Evolutionary conservation across 2,888 invertebrate species (phyloP).

Genomic region (Norana najaformis): DNA sequence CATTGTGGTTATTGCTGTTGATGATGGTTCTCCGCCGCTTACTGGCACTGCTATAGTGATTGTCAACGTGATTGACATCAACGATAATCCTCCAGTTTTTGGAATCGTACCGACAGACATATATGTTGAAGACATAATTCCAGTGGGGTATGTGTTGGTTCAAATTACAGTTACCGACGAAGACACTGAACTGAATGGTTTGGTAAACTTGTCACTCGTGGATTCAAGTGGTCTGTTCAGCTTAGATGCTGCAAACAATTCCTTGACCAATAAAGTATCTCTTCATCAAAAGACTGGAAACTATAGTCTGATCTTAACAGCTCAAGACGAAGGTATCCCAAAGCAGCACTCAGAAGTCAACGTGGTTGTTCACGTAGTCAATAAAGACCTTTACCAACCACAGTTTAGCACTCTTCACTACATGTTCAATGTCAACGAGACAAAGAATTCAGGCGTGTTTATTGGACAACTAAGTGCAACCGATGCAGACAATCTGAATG

Average conservation of each 20-base stretch:
- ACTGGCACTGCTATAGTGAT: constrained; percentile 31
- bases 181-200: constrained; percentile 31
- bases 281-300: not conserved
- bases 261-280: constrained; percentile 15
- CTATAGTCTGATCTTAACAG: not conserved
- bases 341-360: not conserved
- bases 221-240: constrained; percentile 23
- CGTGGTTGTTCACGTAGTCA: not conserved
- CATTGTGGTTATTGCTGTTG: constrained; percentile 30
- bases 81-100: constrained; percentile 35
- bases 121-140: constrained; percentile 28
- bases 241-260: constrained; percentile 14
- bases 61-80: constrained; percentile 31
- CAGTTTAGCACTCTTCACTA: not conserved
- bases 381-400: not conserved
- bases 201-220: constrained; percentile 17
- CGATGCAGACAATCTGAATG: constrained; percentile 8
- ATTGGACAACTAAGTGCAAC: not conserved
- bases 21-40: constrained; percentile 28
- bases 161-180: constrained; percentile 28
- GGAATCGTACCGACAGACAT: not conserved
- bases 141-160: constrained; percentile 26
- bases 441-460: not conserved
- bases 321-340: not conserved
- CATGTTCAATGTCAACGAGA: not conserved